Base-by-base conservation (phyloP, 2,888 invertebrate species). In the Athripsodes cinereus region DNA sequence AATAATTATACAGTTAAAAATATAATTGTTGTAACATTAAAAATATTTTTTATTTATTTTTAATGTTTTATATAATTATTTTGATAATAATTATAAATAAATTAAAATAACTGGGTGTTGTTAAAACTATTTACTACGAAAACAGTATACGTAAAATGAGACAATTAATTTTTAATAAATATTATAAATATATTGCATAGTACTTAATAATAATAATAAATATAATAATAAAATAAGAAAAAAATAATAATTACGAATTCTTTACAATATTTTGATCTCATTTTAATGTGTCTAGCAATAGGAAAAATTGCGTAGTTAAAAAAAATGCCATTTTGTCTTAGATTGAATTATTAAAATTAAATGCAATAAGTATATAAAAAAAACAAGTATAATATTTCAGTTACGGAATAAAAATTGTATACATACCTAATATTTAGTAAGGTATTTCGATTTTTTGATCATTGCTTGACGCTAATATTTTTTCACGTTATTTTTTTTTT, bases 81-180 rank as follows among this genome's bases (percentile, higher is more conserved):
- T 59, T 59, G 50, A 55, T 49, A 55, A 47, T 54, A 59, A 55
- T 31, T 20, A 52, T 55, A 52, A 59, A 59, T 52, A 26, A 40
- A 55, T n/a, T 52, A 52, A 44, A 48, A 55, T 53, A 60, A 50
- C 57, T 53, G 52, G 53, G 54, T 57, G 60, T 60, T 57, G 52
- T 54, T n/a, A n/a, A n/a, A n/a, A n/a, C n/a, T n/a, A n/a, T n/a
- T n/a, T n/a, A n/a, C n/a, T n/a, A n/a, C n/a, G n/a, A 50, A 55
- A 44, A 57, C 61, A 61, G 63, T 63, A 63, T 63, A 63, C 63
- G 63, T 63, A 63, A 61, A 61, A 46, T 62, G 61, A 60, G 63
- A 61, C 63, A 63, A 3, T 40, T 40, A 13, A 63, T n/a, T 63
- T 61, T 61, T 63, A 54, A 57, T 57, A 50, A 61, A 60, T 63